A percentile compares a stretch with the other conserved stretches of the same genome.
Conservation (phyloP, 2,888 invertebrate species). For the Trichogramma dendrolimi region DNA sequence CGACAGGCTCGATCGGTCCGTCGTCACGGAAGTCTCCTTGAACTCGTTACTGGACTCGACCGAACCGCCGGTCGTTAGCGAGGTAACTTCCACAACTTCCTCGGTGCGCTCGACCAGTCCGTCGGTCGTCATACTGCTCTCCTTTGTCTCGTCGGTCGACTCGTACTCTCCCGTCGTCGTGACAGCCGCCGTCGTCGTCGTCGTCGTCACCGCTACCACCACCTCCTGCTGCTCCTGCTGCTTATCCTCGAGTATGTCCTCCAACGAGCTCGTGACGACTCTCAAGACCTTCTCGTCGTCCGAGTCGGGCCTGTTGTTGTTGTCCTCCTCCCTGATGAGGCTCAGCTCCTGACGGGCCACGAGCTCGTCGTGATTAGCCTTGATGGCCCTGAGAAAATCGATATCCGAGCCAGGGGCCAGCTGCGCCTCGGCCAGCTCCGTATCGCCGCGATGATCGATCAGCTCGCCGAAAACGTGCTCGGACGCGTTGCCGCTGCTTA, state of each 20-base stretch:
- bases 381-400: conserved; percentile 33
- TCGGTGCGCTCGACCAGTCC: conserved; percentile 20
- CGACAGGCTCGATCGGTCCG: conserved; percentile 31
- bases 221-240: conserved; percentile 28
- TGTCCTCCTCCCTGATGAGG: conserved; percentile 42
- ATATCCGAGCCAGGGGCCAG: conserved; percentile 26
- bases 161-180: conserved; percentile 24
- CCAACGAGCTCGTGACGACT: conserved; percentile 29
- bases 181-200: conserved; percentile 23
- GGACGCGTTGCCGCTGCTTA: conserved; percentile 26
- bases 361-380: conserved; percentile 31
- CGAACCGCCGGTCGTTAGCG: conserved; percentile 25
- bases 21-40: conserved; percentile 34
- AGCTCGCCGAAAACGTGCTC: conserved; percentile 32
- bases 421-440: conserved; percentile 18
- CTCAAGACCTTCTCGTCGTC: conserved; percentile 29
- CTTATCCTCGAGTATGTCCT: conserved; percentile 33
- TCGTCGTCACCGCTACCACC: conserved; percentile 2
- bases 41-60: conserved; percentile 36
- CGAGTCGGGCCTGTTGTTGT: conserved; percentile 25
- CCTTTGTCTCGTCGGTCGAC: conserved; percentile 34
- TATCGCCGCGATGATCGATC: background rate
- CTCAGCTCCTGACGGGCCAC: conserved; percentile 39
- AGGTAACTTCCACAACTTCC: conserved; percentile 27
- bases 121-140: conserved; percentile 31